Conservation (phyloP, 2,888 invertebrate genomes). For the Leptinotarsa rubiginosa region DNA sequence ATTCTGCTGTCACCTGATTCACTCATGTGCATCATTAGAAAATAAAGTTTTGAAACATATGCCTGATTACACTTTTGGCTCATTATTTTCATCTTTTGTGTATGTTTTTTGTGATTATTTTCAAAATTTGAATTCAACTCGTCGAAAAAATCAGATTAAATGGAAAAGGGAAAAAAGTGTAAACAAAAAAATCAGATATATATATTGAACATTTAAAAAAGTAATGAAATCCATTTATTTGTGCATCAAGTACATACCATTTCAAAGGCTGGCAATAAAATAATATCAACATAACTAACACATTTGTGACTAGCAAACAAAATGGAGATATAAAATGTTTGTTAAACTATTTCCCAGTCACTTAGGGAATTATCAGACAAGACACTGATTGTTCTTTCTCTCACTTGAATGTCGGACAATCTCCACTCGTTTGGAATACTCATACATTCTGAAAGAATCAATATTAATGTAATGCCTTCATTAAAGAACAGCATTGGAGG, state of each 20-base stretch:
- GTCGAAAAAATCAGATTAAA: not conserved
- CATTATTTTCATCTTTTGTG: too few relatives aligned
- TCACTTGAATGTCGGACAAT: constrained; percentile 66
- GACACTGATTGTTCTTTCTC: constrained; percentile 51
- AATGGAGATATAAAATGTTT: constrained; percentile 9
- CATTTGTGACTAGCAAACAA: constrained; percentile 19
- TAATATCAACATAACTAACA: not conserved
- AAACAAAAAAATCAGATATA: not conserved
- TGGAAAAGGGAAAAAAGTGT: not conserved
- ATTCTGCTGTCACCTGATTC: too few relatives aligned
- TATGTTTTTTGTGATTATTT: too few relatives aligned
- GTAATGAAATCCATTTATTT: not conserved
- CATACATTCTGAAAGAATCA: constrained; percentile 65
- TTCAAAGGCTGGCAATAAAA: not conserved
- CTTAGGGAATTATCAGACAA: constrained; percentile 59
- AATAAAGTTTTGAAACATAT: too few relatives aligned
- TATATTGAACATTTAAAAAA: not conserved
- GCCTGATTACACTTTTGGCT: too few relatives aligned
- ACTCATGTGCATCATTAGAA: too few relatives aligned
- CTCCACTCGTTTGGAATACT: constrained; percentile 73
- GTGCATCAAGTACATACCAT: constrained; percentile 17
- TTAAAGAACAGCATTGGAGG: not conserved
- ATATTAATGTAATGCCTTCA: constrained; percentile 15
- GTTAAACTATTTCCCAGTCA: constrained; percentile 63
- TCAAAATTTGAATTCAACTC: not conserved